A percentile compares a stretch with the other conserved stretches of the same genome.
These are phyloP conservation scores for Centropyge bicolor DNA, from an alignment of 2,797 vertebrate species.

Conservation along the genomic window DNA sequence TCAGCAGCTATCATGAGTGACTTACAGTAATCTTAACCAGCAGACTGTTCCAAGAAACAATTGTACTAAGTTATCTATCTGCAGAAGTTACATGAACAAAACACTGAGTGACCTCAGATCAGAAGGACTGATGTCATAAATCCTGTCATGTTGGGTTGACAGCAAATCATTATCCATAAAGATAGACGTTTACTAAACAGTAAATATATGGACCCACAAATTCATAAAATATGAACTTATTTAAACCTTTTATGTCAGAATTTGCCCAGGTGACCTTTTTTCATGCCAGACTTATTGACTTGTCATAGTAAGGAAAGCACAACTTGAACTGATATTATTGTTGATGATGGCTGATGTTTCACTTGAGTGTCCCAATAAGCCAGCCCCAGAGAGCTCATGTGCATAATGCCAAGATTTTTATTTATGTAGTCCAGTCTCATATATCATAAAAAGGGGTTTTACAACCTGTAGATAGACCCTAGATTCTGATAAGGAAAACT, in stretches of 20 bases:
- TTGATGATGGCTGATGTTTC: neutral
- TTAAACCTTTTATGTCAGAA: neutral
- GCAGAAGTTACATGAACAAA: neutral
- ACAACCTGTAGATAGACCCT: neutral
- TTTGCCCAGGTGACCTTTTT: neutral
- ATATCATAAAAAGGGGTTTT: neutral
- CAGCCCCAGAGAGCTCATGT: neutral
- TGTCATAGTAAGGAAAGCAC: neutral
- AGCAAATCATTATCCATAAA: neutral
- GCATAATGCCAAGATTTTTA: too few species aligned
- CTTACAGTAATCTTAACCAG: neutral
- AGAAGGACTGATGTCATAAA: neutral
- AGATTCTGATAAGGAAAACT: too few species aligned
- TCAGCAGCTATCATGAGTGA: neutral
- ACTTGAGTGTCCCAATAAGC: neutral
- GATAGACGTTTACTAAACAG: neutral
- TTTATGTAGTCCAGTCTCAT: neutral
- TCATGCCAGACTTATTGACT: neutral
- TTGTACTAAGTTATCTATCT: too few species aligned
- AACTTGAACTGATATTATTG: neutral
- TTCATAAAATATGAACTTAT: neutral
- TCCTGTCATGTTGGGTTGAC: neutral
- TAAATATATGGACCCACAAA: neutral
- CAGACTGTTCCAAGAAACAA: neutral
- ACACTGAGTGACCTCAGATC: too few species aligned